A percentile compares a stretch with the other conserved stretches of the same genome.
These are phyloP conservation scores for Eledone cirrhosa DNA, from an alignment of 2,888 invertebrate genomes.

Conservation along the genomic window DNA sequence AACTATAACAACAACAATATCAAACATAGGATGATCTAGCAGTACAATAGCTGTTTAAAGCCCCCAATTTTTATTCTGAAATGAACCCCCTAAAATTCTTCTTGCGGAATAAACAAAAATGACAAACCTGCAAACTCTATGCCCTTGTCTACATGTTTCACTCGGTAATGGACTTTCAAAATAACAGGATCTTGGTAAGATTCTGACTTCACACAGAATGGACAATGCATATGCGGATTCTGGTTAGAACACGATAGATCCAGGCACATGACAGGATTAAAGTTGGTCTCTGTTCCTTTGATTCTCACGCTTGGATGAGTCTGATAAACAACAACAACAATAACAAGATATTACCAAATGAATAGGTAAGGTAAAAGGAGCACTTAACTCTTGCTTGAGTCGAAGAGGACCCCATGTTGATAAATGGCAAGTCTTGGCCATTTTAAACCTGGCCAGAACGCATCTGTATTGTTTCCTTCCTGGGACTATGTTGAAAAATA, in stretches of 20 bases:
- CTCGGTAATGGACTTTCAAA: constrained; percentile 65
- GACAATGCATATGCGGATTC: constrained; percentile 64
- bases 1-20: no score
- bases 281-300: constrained; percentile 64
- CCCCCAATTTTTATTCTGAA: no score
- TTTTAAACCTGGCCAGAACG: no score
- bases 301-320: constrained; percentile 66
- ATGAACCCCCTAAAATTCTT: no score
- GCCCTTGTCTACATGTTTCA: constrained; percentile 67
- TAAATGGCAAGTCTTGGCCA: no score
- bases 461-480: no score
- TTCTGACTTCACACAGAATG: constrained; percentile 65
- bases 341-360: no score
- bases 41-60: no score
- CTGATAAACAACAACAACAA: constrained; percentile 41
- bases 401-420: neutral
- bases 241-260: constrained; percentile 57
- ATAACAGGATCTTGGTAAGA: constrained; percentile 64
- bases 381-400: neutral
- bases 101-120: neutral
- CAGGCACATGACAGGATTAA: constrained; percentile 59
- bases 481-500: no score
- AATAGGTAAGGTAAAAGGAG: neutral
- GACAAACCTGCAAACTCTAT: constrained; percentile 65
- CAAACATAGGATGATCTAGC: no score